Evolutionary conservation across 2,888 invertebrate species (phyloP), one percentile per base, ranked within the genome.

Genomic region (Leptura quadrifasciata): DNA sequence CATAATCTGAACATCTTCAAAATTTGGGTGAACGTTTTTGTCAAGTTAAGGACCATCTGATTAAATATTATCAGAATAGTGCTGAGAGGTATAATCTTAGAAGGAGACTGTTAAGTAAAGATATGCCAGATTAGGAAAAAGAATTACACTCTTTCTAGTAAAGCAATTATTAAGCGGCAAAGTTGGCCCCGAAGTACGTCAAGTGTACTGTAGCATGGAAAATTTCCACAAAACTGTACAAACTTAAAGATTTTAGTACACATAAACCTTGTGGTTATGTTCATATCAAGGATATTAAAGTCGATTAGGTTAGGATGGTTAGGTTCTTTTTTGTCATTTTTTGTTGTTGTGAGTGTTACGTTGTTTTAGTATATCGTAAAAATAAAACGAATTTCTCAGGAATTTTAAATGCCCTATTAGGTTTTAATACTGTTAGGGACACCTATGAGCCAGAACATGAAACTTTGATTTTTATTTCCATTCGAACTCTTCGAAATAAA

Each of bases 121-220:
- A 17, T 55, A 2, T 70, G 70, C 18, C 75, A 75, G 15, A 31
- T 52, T 8, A 70, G 76, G 74, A 74, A 60, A 63, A 57, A 21
- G 31, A 74, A 76, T 57, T 63, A 60, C 31, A 55, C 73, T 1
- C 54, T 82, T 1, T 81, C 82, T 9, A 73, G 65, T 8, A 77
- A 78, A 3, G 70, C 2, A 60, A 80, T 17, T 60, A 75, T 54
- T 57, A 78, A 2, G 55, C 80, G 0, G 65, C 78, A 0, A 82
- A 83, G 54, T 71, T 83, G 17, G 76, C 76, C 0, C 77, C 78
- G 0, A 80, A 78, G 35, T 83, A 68, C 55, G 57, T 75, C 8
- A 65, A 72, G 15, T 72, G 71, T 72, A 17, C 12, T 2, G 71
- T 75, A 18, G 65, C 35, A 15, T 17, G 61, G 9, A 47, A 39